Percentiles rank a stretch among this genome's conserved stretches.
phyloP scores from a whole-genome alignment of 2,888 invertebrate genomes.

The Ctena decussata region DNA sequence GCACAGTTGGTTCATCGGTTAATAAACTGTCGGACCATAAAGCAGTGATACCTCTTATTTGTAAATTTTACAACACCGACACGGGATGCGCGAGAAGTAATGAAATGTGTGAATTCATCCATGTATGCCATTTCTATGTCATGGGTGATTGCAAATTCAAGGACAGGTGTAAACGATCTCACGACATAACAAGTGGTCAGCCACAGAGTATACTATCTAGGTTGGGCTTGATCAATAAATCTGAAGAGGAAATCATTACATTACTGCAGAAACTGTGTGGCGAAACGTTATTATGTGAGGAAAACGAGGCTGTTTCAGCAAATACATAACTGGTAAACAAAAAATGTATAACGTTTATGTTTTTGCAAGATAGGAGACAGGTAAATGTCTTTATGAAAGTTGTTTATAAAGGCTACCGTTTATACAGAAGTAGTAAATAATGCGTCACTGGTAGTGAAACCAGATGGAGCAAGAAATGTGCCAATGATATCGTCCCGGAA shows the following conservation, averaged over 20 bases:
- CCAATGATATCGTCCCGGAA: too few species aligned
- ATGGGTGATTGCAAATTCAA: conserved; percentile 51
- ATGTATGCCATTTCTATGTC: conserved; percentile 61
- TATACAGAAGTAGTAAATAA: too few species aligned
- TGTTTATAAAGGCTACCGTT: too few species aligned
- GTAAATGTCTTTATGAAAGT: too few species aligned
- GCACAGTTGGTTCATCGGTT: background rate
- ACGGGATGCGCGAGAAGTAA: conserved; percentile 53
- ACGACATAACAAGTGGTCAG: conserved; percentile 53
- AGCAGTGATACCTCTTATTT: conserved; percentile 42
- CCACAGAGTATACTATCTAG: conserved; percentile 37
- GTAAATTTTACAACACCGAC: conserved; percentile 63
- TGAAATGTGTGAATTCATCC: conserved; percentile 54
- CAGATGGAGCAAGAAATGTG: too few species aligned
- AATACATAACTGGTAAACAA: too few species aligned
- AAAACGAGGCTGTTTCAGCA: background rate
- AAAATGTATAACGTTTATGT: too few species aligned
- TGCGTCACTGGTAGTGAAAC: too few species aligned
- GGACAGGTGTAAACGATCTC: conserved; percentile 57
- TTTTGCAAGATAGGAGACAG: too few species aligned
- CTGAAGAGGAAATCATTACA: conserved; percentile 39
- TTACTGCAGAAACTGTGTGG: conserved; percentile 32
- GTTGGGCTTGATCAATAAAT: background rate
- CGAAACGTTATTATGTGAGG: background rate
- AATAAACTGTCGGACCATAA: background rate